These are phyloP conservation scores for Eriosoma lanigerum DNA, from an alignment of 1,140 invertebrate genomes.

Conservation along the genomic window DNA sequence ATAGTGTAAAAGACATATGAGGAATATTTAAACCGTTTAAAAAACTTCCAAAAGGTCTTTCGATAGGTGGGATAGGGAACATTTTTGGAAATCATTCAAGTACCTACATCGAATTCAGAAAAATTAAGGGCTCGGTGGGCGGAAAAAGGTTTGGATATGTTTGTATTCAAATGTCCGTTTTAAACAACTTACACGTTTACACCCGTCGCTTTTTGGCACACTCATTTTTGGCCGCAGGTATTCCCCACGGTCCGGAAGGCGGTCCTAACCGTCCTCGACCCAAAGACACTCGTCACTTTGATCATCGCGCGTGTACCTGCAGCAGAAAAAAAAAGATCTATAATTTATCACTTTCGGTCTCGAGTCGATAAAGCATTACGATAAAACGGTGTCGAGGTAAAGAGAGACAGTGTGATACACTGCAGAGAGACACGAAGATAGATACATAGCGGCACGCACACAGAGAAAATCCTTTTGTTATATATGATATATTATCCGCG, in stretches of 20 bases:
- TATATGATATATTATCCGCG: too few species aligned
- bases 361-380: too few species aligned
- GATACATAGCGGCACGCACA: too few species aligned
- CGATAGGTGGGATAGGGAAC: background rate
- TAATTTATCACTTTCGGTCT: too few species aligned
- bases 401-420: too few species aligned
- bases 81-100: constrained; percentile 46
- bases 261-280: background rate
- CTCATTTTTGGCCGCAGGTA: background rate
- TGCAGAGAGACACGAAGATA: too few species aligned
- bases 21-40: background rate
- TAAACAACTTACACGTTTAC: constrained; percentile 19
- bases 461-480: too few species aligned
- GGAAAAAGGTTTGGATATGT: constrained; percentile 11
- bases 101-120: background rate
- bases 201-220: background rate
- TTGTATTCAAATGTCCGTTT: constrained; percentile 17
- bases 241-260: background rate
- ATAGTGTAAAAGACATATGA: constrained; percentile 10
- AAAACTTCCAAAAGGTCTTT: constrained; percentile 10
- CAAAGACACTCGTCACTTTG: background rate
- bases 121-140: background rate
- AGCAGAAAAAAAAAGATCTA: too few species aligned
- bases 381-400: too few species aligned
- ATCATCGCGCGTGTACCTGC: background rate